These are phyloP conservation scores for Homarus americanus DNA, from an alignment of 1,140 invertebrate genomes.

Conservation along the genomic window DNA sequence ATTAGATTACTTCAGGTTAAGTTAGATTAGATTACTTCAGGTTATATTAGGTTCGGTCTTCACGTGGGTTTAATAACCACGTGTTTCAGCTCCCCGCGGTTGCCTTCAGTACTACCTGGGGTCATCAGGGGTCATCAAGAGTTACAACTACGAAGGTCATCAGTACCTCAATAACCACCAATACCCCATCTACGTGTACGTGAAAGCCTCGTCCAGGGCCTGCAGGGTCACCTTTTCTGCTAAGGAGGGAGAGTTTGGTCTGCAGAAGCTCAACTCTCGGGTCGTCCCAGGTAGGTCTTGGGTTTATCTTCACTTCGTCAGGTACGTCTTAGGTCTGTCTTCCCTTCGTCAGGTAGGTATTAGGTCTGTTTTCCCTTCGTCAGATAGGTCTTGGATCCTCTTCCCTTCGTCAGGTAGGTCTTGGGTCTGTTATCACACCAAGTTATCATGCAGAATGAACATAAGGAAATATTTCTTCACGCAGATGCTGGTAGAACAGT, in stretches of 20 bases:
- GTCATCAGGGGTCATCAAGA: slow-evolving; percentile 75
- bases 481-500: too few relatives aligned
- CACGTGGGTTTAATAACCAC: too few relatives aligned
- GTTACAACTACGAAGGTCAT: slow-evolving; percentile 76
- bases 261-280: neutral
- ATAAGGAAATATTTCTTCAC: too few relatives aligned
- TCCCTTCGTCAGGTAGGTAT: too few relatives aligned
- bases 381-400: too few relatives aligned
- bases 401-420: too few relatives aligned
- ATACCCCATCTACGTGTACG: slow-evolving; percentile 76
- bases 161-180: slow-evolving; percentile 75
- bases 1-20: too few relatives aligned
- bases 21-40: too few relatives aligned
- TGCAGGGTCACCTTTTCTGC: slow-evolving; percentile 73
- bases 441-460: too few relatives aligned
- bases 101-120: slow-evolving; percentile 76
- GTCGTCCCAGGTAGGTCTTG: neutral
- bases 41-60: too few relatives aligned
- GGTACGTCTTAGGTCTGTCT: neutral
- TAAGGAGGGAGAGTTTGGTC: slow-evolving; percentile 58
- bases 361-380: too few relatives aligned
- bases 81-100: slow-evolving; percentile 75
- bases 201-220: slow-evolving; percentile 65
- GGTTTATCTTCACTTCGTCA: neutral
- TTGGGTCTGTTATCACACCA: too few relatives aligned